Evolutionary conservation across 2,888 invertebrate species (phyloP).

Genomic region (Caenorhabditis uteleia): DNA sequence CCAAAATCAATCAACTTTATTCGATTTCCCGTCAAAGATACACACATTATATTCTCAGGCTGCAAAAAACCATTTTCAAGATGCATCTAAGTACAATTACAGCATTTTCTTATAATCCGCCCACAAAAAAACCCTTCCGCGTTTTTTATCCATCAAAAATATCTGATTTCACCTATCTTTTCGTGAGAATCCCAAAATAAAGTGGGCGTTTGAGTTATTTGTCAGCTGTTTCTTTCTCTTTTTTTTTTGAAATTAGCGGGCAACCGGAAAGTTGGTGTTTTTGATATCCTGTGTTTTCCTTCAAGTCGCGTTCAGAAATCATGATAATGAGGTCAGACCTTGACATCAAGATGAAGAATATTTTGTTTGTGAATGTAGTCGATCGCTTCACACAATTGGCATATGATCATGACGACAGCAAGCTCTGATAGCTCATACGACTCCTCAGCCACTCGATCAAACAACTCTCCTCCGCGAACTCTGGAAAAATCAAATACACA

Average conservation of each 20-base stretch:
- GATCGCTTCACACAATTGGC: constrained; percentile 92
- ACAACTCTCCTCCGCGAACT: constrained; percentile 95
- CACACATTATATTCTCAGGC: constrained; percentile 97
- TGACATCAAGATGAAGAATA: constrained; percentile 95
- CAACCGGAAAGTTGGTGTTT: not conserved
- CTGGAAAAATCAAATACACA: constrained; percentile 78
- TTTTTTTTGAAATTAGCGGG: not conserved
- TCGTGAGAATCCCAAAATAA: too few species aligned
- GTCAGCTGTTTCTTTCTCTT: too few species aligned
- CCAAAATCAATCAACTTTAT: constrained; percentile 99
- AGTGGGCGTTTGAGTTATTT: too few species aligned
- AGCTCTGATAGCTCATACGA: constrained; percentile 93
- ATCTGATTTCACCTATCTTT: too few species aligned
- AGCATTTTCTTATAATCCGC: too few species aligned
- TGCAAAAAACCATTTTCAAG: constrained; percentile 71
- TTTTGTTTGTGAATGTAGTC: constrained; percentile 94
- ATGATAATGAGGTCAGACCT: constrained; percentile 75
- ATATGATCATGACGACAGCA: constrained; percentile 92
- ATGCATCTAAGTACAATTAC: too few species aligned
- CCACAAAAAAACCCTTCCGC: too few species aligned
- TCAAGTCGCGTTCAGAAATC: not conserved
- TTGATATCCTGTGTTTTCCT: constrained; percentile 34
- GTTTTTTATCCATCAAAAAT: too few species aligned
- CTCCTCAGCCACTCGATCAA: constrained; percentile 97
- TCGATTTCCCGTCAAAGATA: constrained; percentile 93